phyloP scores from a whole-genome alignment of 1,140 invertebrate species.

The Aphaenogaster floridana region DNA sequence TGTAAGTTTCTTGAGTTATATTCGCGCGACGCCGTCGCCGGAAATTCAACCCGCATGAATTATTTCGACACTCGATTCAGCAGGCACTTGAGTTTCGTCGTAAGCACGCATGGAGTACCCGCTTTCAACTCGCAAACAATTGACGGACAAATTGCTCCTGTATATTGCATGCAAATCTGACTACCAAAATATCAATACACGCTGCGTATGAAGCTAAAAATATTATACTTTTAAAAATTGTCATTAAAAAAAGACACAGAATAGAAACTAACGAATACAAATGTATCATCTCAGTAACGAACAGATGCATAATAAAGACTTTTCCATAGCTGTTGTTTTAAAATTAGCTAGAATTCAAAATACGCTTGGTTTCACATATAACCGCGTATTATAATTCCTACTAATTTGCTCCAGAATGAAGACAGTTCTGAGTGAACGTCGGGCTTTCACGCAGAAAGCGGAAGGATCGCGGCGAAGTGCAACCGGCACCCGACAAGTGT shows the following conservation, averaged over 20 bases:
- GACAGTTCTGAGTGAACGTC: constrained; percentile 8
- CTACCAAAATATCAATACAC: not conserved
- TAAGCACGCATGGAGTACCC: not conserved
- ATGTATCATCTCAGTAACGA: not conserved
- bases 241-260: not conserved
- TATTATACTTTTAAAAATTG: not conserved
- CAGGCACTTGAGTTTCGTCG: constrained; percentile 29
- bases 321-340: not conserved
- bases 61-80: constrained; percentile 45
- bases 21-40: not conserved
- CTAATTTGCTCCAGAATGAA: constrained; percentile 19
- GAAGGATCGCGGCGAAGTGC: constrained; percentile 50
- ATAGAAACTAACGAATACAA: not conserved
- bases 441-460: constrained; percentile 56
- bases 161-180: not conserved
- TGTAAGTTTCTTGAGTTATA: constrained; percentile 18
- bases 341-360: not conserved
- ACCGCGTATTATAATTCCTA: constrained; percentile 10
- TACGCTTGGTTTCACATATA: not conserved
- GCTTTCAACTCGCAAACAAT: constrained; percentile 34
- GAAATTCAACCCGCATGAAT: constrained; percentile 52
- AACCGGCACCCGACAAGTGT: constrained; percentile 38
- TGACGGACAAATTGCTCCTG: constrained; percentile 15
- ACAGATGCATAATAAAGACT: not conserved
- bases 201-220: not conserved